Conservation (phyloP, 1,140 invertebrate species). For the Drosophila setifemur region DNA sequence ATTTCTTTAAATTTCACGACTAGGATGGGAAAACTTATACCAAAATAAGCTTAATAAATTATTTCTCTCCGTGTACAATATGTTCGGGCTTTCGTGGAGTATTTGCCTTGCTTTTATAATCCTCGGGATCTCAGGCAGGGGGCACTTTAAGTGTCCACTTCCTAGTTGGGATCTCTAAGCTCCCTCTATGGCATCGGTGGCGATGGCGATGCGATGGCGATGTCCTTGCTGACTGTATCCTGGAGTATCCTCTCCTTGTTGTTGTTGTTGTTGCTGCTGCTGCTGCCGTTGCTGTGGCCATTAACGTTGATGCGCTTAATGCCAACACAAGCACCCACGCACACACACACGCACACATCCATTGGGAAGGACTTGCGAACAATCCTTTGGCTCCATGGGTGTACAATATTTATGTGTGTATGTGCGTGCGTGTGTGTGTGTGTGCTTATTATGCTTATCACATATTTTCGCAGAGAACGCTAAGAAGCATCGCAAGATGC, state of each 20-base stretch:
- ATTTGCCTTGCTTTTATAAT: background rate
- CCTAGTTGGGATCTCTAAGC: constrained; percentile 30
- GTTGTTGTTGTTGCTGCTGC: background rate
- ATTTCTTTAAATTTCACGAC: too few species aligned
- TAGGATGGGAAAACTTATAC: too few species aligned
- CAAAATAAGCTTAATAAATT: too few species aligned
- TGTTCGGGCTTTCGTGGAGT: background rate
- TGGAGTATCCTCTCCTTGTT: background rate
- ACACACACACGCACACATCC: background rate
- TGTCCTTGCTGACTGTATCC: constrained; percentile 28
- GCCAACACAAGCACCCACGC: constrained; percentile 14
- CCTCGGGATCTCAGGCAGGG: constrained; percentile 1
- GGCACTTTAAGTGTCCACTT: constrained; percentile 32
- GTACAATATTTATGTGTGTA: constrained; percentile 34
- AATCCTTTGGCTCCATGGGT: constrained; percentile 9
- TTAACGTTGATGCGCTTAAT: constrained; percentile 47
- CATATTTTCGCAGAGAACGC: constrained; percentile 12
- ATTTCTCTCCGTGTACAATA: too few species aligned
- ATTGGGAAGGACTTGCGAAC: background rate
- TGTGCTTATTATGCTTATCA: constrained; percentile 47
- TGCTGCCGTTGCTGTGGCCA: constrained; percentile 5
- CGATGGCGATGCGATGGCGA: too few species aligned
- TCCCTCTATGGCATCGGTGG: constrained; percentile 13
- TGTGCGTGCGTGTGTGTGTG: too few species aligned
- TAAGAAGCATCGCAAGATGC: background rate